Percentiles rank a stretch among this genome's conserved stretches.
These are phyloP conservation scores for Nomada ferruginata DNA, from an alignment of 2,888 invertebrate genomes.

Conservation along the genomic window DNA sequence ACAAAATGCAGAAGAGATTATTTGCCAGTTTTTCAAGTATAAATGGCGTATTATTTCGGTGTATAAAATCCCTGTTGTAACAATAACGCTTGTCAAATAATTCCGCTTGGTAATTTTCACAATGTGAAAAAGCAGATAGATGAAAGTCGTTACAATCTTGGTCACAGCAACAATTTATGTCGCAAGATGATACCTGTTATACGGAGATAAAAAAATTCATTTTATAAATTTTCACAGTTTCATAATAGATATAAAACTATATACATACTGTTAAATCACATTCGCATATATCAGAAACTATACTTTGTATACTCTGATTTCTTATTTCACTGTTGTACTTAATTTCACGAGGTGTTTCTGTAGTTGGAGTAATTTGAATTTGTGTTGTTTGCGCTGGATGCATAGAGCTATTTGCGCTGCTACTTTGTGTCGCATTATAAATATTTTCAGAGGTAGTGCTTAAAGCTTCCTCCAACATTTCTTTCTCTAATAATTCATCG, in stretches of 20 bases:
- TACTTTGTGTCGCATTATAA: conserved; percentile 15
- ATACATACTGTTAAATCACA: conserved; percentile 86
- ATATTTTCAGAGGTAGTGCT: conserved; percentile 31
- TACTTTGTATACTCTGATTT: conserved; percentile 62
- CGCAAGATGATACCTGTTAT: conserved; percentile 88
- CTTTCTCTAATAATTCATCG: conserved; percentile 53
- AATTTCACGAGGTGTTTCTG: conserved; percentile 23
- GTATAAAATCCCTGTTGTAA: conserved; percentile 85
- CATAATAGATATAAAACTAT: conserved; percentile 4
- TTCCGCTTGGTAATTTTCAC: conserved; percentile 83
- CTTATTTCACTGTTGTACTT: conserved; percentile 21
- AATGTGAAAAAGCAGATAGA: conserved; percentile 87
- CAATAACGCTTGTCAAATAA: conserved; percentile 85
- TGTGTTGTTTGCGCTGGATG: conserved; percentile 24
- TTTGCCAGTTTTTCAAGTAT: conserved; percentile 82
- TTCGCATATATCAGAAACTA: conserved; percentile 84
- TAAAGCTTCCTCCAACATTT: conserved; percentile 18
- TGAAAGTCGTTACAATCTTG: conserved; percentile 88
- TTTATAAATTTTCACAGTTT: conserved; percentile 5
- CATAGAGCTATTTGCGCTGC: conserved; percentile 4
- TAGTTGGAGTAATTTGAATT: conserved; percentile 29
- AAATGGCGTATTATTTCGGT: conserved; percentile 85
- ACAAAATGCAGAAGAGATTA: conserved; percentile 87
- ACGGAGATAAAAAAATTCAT: conserved; percentile 32
- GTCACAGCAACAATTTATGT: conserved; percentile 95